Conservation (phyloP, 2,888 invertebrate genomes). For the Mesochorus sp. region DNA sequence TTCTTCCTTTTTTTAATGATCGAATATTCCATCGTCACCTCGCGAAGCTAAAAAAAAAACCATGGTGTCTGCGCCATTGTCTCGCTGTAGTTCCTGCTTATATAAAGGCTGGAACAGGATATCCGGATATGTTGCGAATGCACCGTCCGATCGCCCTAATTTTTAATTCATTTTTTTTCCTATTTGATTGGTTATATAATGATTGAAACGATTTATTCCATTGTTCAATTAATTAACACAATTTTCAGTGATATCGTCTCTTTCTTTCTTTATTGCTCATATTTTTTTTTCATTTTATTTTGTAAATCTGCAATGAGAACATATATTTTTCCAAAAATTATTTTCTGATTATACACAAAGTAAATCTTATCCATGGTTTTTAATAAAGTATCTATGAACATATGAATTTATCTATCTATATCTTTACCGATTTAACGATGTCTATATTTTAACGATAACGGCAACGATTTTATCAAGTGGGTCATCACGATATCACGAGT, state of each 20-base stretch:
- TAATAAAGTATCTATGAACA: neutral
- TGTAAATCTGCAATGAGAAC: too few species aligned
- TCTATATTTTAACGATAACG: too few species aligned
- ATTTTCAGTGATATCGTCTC: neutral
- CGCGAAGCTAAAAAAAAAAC: conserved; percentile 1
- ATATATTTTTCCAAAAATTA: too few species aligned
- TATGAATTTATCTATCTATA: neutral
- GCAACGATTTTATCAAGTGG: neutral
- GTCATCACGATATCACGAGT: neutral
- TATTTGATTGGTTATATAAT: neutral
- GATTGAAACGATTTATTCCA: neutral
- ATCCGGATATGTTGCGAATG: conserved; percentile 25
- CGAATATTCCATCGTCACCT: conserved; percentile 24
- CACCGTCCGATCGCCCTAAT: conserved; percentile 7
- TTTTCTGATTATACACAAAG: too few species aligned
- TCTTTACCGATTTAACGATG: neutral
- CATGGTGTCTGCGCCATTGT: conserved; percentile 3
- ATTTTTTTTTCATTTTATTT: too few species aligned
- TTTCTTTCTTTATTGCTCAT: too few species aligned
- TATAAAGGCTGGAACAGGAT: conserved; percentile 7
- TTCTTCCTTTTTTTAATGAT: neutral
- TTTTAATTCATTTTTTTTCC: neutral
- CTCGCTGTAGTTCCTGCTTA: conserved; percentile 23
- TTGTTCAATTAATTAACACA: neutral
- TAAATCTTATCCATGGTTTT: too few species aligned